phyloP scores from a whole-genome alignment of 2,113 vertebrate species.

The Zosterops lateralis region DNA sequence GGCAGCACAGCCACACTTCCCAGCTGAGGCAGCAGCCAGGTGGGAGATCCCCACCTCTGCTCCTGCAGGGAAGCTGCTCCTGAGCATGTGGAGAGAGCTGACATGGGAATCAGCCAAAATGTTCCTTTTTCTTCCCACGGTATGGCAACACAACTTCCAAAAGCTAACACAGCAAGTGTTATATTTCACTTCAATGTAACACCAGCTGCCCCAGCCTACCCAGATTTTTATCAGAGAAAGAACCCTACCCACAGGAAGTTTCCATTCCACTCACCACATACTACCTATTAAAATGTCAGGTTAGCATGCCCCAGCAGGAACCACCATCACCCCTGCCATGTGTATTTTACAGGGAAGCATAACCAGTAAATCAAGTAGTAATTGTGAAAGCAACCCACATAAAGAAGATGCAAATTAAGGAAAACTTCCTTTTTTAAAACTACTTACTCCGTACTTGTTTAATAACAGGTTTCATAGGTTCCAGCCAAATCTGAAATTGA shows the following conservation, averaged over 20 bases:
- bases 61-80: neutral
- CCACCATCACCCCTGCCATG: neutral
- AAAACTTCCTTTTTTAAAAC: slow-evolving; percentile 27
- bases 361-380: slow-evolving; percentile 37
- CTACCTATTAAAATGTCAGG: neutral
- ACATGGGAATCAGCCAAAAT: neutral
- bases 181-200: fast-evolving
- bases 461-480: slow-evolving; percentile 86
- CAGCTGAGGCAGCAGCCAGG: neutral
- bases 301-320: neutral
- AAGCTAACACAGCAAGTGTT: neutral
- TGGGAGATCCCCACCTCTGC: neutral
- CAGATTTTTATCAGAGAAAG: neutral
- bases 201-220: neutral
- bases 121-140: neutral
- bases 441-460: slow-evolving; percentile 94
- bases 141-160: neutral
- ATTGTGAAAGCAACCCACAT: slow-evolving; percentile 41
- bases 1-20: neutral
- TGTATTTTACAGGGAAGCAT: slow-evolving; percentile 4
- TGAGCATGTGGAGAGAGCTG: neutral
- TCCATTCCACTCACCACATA: neutral
- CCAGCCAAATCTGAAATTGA: slow-evolving; percentile 89
- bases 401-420: slow-evolving; percentile 46
- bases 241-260: neutral